A percentile compares a stretch with the other conserved stretches of the same genome.
Evolutionary conservation across 2,113 vertebrate species (phyloP).

Genomic region (Ornithorhynchus anatinus): DNA sequence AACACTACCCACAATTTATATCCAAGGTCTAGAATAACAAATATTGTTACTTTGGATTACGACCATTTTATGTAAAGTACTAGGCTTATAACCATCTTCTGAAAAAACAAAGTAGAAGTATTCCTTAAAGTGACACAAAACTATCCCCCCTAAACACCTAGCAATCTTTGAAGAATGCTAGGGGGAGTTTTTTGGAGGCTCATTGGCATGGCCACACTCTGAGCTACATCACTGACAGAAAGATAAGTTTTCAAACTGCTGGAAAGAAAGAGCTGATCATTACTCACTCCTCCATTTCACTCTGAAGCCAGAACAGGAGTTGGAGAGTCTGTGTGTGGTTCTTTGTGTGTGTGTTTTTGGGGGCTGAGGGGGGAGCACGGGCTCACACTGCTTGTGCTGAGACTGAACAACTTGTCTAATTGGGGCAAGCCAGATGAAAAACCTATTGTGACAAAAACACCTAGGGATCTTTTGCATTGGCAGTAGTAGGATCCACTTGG

Average conservation of each 20-base stretch:
- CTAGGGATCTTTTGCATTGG: not conserved
- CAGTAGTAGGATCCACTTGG: conserved; percentile 26
- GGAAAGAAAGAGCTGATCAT: not conserved
- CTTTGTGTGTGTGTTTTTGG: too few relatives aligned
- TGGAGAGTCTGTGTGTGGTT: not conserved
- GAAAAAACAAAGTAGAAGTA: not conserved
- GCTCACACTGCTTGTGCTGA: too few relatives aligned
- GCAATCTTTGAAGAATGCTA: not conserved
- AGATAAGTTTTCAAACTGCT: not conserved
- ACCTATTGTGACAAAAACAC: not conserved
- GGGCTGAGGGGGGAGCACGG: too few relatives aligned
- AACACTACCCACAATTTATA: too few relatives aligned
- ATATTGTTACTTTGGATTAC: too few relatives aligned
- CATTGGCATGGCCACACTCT: not conserved
- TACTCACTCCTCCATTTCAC: not conserved
- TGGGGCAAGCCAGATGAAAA: not conserved
- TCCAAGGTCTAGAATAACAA: too few relatives aligned
- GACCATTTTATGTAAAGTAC: too few relatives aligned
- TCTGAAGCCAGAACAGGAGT: not conserved
- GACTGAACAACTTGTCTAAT: not conserved
- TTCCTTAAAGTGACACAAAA: not conserved
- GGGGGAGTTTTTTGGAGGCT: not conserved
- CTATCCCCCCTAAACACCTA: not conserved
- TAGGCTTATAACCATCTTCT: too few relatives aligned
- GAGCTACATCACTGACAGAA: not conserved